Conservation (phyloP, 2,797 vertebrate species). For the Melanogrammus aeglefinus region DNA sequence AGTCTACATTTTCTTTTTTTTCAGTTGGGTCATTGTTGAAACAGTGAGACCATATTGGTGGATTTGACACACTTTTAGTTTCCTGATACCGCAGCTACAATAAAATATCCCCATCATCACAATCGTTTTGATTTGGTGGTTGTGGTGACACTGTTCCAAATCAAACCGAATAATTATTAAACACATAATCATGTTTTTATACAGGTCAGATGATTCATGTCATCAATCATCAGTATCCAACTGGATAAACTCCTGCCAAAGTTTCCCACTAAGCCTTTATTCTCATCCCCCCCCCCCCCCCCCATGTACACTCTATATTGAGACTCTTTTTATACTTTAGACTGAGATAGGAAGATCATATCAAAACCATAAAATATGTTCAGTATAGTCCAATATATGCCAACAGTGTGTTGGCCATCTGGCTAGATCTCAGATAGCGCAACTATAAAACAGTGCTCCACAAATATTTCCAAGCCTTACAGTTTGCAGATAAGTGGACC, state of each 20-base stretch:
- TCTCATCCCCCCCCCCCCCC: not conserved
- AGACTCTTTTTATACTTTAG: not conserved
- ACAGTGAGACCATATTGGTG: not conserved
- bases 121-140: not conserved
- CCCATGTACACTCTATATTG: not conserved
- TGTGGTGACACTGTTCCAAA: not conserved
- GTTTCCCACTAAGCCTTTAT: not conserved
- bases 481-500: not conserved
- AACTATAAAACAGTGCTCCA: not conserved
- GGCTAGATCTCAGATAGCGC: not conserved
- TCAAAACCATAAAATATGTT: not conserved
- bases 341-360: not conserved
- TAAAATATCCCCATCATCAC: not conserved
- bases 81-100: not conserved
- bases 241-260: not conserved
- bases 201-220: not conserved
- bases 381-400: not conserved
- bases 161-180: not conserved
- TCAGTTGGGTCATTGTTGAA: not conserved
- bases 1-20: too few relatives aligned
- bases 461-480: not conserved
- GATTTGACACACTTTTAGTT: not conserved
- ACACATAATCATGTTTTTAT: not conserved
- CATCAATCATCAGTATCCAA: not conserved
- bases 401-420: not conserved